A percentile compares a stretch with the other conserved stretches of the same genome.
Conservation (phyloP, 35 echinoderm and acorn worm genomes). For the Holothuria glaberrima region DNA sequence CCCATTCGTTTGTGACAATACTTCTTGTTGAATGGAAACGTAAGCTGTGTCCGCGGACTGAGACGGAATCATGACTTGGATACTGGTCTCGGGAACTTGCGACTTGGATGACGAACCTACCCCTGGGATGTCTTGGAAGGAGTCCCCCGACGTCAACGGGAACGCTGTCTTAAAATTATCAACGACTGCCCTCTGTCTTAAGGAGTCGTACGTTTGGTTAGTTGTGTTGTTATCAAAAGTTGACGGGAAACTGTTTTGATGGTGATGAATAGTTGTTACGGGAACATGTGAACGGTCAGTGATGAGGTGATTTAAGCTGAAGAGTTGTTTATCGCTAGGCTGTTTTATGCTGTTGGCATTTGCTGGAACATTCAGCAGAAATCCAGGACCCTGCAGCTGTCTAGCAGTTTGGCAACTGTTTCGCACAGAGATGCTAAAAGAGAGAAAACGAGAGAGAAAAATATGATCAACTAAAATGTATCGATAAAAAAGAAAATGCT, state of each 20-base stretch:
- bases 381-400: no score
- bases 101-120: no score
- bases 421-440: no score
- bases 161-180: not conserved
- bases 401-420: no score
- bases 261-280: constrained; percentile 35
- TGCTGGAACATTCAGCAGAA: no score
- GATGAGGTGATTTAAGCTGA: not conserved
- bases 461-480: no score
- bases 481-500: no score
- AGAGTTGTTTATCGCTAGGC: not conserved
- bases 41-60: not conserved
- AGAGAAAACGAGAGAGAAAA: no score
- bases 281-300: constrained; percentile 24
- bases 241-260: constrained; percentile 17
- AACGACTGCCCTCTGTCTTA: not conserved
- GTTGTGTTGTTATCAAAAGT: no score
- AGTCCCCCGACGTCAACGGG: constrained; percentile 5
- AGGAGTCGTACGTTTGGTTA: no score
- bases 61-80: not conserved
- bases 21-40: not conserved
- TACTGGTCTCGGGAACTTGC: not conserved
- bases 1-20: not conserved
- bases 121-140: not conserved
- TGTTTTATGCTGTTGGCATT: no score